Conservation (phyloP, 1,140 invertebrate genomes). For the Tetramorium alpestre region DNA sequence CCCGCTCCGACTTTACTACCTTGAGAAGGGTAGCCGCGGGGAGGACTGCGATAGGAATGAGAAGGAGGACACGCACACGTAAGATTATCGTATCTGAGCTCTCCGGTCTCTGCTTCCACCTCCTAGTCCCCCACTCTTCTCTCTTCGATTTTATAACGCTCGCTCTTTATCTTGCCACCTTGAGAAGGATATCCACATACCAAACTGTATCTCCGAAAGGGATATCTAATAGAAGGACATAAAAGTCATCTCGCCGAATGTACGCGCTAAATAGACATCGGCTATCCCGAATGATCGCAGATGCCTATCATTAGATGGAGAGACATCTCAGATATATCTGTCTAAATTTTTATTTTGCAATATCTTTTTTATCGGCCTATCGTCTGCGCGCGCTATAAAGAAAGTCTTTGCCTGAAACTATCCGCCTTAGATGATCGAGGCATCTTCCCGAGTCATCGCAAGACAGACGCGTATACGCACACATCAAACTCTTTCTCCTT, state of each 20-base stretch:
- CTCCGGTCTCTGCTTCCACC: background rate
- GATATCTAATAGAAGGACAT: slow-evolving; percentile 56
- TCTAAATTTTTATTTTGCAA: slow-evolving; percentile 26
- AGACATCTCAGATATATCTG: slow-evolving; percentile 22
- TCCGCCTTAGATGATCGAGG: slow-evolving; percentile 16
- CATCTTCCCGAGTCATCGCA: slow-evolving; percentile 52
- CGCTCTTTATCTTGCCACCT: slow-evolving; percentile 65
- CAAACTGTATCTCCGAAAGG: slow-evolving; percentile 42
- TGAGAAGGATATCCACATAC: slow-evolving; percentile 70
- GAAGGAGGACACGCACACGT: slow-evolving; percentile 46
- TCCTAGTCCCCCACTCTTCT: background rate
- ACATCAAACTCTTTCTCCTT: background rate
- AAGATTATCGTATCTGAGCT: slow-evolving; percentile 42
- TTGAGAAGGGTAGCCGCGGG: slow-evolving; percentile 38
- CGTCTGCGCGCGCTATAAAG: background rate
- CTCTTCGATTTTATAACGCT: slow-evolving; percentile 56
- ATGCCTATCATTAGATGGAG: background rate
- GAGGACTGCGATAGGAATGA: slow-evolving; percentile 35
- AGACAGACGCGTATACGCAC: background rate
- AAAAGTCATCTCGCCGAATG: slow-evolving; percentile 54
- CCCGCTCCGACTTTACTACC: slow-evolving; percentile 34
- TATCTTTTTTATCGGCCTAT: slow-evolving; percentile 12
- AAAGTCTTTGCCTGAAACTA: background rate
- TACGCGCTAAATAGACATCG: slow-evolving; percentile 1
- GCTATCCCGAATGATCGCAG: background rate